Evolutionary conservation across 2,888 invertebrate species (phyloP).

Genomic region (Athalia cordata): DNA sequence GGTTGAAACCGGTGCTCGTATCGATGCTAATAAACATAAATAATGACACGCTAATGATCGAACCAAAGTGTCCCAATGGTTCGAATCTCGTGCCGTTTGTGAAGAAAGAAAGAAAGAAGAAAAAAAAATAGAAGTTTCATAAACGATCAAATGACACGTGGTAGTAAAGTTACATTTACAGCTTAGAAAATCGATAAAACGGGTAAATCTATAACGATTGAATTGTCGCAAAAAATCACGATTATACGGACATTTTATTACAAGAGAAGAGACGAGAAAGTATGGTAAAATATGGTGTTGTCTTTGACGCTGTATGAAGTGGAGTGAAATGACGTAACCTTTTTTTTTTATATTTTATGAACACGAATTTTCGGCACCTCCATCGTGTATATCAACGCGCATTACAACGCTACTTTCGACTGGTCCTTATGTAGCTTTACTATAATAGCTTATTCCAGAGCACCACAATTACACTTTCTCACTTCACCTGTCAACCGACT

Average conservation of each 20-base stretch:
- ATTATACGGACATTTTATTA: neutral
- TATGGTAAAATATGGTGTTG: neutral
- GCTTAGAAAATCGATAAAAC: neutral
- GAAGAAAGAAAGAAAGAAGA: neutral
- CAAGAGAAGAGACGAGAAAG: slow-evolving; percentile 20
- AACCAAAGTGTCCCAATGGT: neutral
- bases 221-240: neutral
- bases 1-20: neutral
- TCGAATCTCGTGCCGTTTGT: too few species aligned
- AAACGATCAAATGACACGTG: neutral
- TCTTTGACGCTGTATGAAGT: neutral
- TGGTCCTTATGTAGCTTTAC: neutral
- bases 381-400: neutral
- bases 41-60: slow-evolving; percentile 38
- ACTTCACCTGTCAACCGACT: too few species aligned
- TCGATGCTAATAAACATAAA: slow-evolving; percentile 28
- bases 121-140: slow-evolving; percentile 20
- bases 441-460: neutral
- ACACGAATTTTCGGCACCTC: slow-evolving; percentile 18
- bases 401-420: slow-evolving; percentile 13
- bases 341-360: slow-evolving; percentile 5
- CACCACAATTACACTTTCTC: too few species aligned
- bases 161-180: neutral
- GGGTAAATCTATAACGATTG: neutral
- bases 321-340: neutral